A percentile compares a stretch with the other conserved stretches of the same genome.
Evolutionary conservation across 2,113 vertebrate genomes (phyloP).

Genomic region (Megaleporinus macrocephalus): DNA sequence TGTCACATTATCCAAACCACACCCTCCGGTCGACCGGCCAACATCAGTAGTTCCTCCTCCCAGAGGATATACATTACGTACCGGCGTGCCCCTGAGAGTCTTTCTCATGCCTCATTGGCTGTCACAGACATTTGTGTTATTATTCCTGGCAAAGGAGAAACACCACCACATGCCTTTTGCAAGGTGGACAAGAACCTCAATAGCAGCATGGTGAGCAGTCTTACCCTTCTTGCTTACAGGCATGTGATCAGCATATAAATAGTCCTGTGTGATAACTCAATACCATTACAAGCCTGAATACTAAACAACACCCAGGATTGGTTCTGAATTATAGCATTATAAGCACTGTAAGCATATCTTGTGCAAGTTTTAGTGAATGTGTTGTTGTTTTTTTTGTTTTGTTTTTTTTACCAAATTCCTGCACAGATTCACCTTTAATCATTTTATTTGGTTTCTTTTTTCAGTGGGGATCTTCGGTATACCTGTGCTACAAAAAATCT

Average conservation of each 20-base stretch:
- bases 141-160: slow-evolving; percentile 94
- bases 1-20: slow-evolving; percentile 96
- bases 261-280: background rate
- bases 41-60: slow-evolving; percentile 91
- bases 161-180: slow-evolving; percentile 96
- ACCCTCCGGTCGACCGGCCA: slow-evolving; percentile 90
- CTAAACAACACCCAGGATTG: background rate
- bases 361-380: background rate
- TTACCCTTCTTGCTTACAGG: background rate
- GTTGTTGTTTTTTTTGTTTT: background rate
- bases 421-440: background rate
- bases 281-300: background rate
- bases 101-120: slow-evolving; percentile 89
- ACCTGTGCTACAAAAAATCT: slow-evolving; percentile 98
- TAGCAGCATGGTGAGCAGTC: slow-evolving; percentile 92
- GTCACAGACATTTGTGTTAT: slow-evolving; percentile 97
- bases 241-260: background rate
- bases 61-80: slow-evolving; percentile 95
- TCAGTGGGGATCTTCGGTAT: slow-evolving; percentile 97
- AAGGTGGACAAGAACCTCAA: slow-evolving; percentile 98
- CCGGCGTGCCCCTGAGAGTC: slow-evolving; percentile 88
- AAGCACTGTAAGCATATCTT: background rate
- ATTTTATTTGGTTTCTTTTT: slow-evolving; percentile 54
- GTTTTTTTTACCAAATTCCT: background rate
- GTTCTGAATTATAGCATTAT: background rate